Conservation (phyloP, 2,113 vertebrate species). For the Leptodactylus fuscus region DNA sequence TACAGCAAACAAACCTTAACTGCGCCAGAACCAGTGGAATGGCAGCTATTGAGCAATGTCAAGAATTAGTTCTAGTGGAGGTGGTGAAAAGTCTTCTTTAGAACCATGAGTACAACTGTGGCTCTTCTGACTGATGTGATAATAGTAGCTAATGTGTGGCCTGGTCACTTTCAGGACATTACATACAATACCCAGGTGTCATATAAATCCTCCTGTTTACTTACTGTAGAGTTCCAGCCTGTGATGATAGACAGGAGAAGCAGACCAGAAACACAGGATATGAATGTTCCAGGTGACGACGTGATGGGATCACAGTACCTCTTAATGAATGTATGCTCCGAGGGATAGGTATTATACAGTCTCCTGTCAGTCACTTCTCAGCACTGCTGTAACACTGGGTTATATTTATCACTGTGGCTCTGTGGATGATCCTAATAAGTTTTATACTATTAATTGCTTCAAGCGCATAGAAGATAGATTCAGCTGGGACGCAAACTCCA, state of each 20-base stretch:
- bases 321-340: constrained; percentile 18
- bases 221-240: background rate
- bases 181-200: too few relatives aligned
- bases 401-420: constrained; percentile 27
- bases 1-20: too few relatives aligned
- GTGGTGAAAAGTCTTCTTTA: too few relatives aligned
- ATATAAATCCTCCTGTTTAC: background rate
- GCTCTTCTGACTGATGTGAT: too few relatives aligned
- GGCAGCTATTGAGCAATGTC: too few relatives aligned
- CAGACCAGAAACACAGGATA: constrained; percentile 46
- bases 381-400: constrained; percentile 15
- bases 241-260: background rate
- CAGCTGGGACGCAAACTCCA: background rate
- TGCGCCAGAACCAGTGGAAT: too few relatives aligned
- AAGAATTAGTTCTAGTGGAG: too few relatives aligned
- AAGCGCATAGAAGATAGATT: constrained; percentile 1
- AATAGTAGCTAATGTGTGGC: too few relatives aligned
- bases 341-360: background rate
- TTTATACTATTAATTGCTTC: constrained; percentile 40
- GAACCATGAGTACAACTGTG: too few relatives aligned
- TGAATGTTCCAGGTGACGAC: constrained; percentile 7
- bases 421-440: constrained; percentile 32
- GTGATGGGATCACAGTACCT: constrained; percentile 26
- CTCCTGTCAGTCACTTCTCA: constrained; percentile 37
- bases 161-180: too few relatives aligned